Conservation (phyloP, 2,888 invertebrate species). For the Pelosia muscerda region DNA sequence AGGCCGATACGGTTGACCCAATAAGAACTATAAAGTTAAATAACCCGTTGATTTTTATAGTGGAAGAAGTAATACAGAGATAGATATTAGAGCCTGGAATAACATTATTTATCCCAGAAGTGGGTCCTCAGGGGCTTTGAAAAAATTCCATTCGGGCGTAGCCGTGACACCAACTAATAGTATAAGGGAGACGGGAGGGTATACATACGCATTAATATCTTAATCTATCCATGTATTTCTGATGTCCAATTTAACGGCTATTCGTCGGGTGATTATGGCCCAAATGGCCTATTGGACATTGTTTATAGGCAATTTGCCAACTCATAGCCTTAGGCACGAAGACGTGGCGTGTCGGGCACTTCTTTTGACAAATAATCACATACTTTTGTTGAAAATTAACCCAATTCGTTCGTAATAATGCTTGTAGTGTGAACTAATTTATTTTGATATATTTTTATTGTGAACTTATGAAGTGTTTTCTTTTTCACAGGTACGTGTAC, state of each 20-base stretch:
- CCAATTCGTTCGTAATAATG: constrained; percentile 21
- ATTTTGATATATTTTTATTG: constrained; percentile 10
- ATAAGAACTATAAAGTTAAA: no score
- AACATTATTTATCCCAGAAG: no score
- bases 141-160: no score
- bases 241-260: constrained; percentile 53
- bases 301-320: constrained; percentile 54
- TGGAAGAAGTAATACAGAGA: no score
- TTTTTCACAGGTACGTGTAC: constrained; percentile 17
- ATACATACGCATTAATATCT: constrained; percentile 27
- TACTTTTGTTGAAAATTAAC: constrained; percentile 31
- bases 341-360: constrained; percentile 36
- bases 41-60: no score
- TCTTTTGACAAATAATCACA: constrained; percentile 32
- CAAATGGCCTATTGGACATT: constrained; percentile 53
- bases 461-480: constrained; percentile 17
- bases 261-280: constrained; percentile 49
- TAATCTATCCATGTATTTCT: constrained; percentile 37
- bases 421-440: constrained; percentile 8
- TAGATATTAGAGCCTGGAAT: no score
- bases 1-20: no score
- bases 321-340: constrained; percentile 35
- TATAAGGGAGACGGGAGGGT: no score
- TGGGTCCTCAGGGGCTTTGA: no score
- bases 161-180: no score